A percentile compares a stretch with the other conserved stretches of the same genome.
Conservation (phyloP, 2,113 vertebrate species). For the Microcebus ravelobensis region DNA sequence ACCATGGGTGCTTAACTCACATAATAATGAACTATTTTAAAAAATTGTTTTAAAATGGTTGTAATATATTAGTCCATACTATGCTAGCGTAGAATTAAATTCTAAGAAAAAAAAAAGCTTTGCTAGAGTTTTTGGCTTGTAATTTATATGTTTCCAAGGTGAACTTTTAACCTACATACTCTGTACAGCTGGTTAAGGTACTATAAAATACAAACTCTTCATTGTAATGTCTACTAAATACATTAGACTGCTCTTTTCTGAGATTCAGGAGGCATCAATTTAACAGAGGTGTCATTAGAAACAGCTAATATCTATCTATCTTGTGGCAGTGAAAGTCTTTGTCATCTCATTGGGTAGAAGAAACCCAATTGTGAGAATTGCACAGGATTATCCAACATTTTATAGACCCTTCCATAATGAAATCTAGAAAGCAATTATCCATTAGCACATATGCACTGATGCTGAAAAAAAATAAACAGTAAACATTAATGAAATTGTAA, state of each 20-base stretch:
- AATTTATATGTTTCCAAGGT: background rate
- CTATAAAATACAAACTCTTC: background rate
- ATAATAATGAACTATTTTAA: conserved; percentile 14
- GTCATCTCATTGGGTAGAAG: conserved; percentile 26
- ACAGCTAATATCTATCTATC: background rate
- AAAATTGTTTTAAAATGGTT: background rate
- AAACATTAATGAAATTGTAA: conserved; percentile 68
- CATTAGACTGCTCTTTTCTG: background rate
- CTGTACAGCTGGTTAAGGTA: background rate
- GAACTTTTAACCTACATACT: background rate
- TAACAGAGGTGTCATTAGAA: background rate
- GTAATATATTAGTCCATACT: background rate
- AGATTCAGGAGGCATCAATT: background rate
- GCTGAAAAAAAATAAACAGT: conserved; percentile 64
- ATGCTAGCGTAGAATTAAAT: background rate
- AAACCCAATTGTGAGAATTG: conserved; percentile 42
- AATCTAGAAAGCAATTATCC: conserved; percentile 73
- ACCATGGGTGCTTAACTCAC: background rate
- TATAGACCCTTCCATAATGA: conserved; percentile 53
- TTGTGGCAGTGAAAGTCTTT: conserved; percentile 12
- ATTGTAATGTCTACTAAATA: background rate
- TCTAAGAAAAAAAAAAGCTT: background rate
- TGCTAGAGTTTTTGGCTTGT: background rate
- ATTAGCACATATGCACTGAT: conserved; percentile 66
- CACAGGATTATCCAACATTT: background rate